Evolutionary conservation across 2,113 vertebrate genomes (phyloP), one percentile per base, ranked within the genome.

Genomic region (Nerophis lumbriciformis): DNA sequence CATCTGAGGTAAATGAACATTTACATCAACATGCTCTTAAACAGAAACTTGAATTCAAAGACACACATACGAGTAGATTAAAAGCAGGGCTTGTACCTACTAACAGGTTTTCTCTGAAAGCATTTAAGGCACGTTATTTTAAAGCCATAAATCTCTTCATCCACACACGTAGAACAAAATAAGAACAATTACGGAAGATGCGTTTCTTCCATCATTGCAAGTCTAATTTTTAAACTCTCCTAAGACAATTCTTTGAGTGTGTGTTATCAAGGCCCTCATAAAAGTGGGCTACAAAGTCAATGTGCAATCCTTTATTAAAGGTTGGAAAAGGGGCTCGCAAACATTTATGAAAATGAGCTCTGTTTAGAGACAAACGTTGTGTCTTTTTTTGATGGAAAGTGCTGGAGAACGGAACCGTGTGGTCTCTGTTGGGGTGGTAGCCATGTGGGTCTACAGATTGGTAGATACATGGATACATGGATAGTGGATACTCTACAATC

Each of bases 1-100:
- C 90, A 92, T 91, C 85, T 92, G 91, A 94, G 90, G 90, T 93
- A 93, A 94, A 92, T 89, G 61, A 90, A 92, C 86, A 4, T 89
- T 92, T 91, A 92, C 91, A 93, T 90, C 86, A 92, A 91, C 85
- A 86, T 90, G 82, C 90, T 91, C 87, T 90, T 89, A 49, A 73
- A 92, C 87, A 92, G 83, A 89, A 83, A 78, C 72, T 71, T 85
- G 78, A 89, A 85, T 91, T 83, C 77, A 79, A 89, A 90, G 90
- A 56, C 54, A 42, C 54, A 56, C 37, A 56, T 38, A 75, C 63
- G 54, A 55, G 60, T 68, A 87, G 83, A 81, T 71, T 57, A 5
- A 62, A 14, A 35, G 47, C 59, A 77, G 62, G 67, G 51, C 19
- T 56, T 45, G 45, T 47, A 62, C 73, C 66, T 73, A 66, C 65